Base-by-base conservation (phyloP, 2,888 invertebrate species). In the Polyommatus icarus region DNA sequence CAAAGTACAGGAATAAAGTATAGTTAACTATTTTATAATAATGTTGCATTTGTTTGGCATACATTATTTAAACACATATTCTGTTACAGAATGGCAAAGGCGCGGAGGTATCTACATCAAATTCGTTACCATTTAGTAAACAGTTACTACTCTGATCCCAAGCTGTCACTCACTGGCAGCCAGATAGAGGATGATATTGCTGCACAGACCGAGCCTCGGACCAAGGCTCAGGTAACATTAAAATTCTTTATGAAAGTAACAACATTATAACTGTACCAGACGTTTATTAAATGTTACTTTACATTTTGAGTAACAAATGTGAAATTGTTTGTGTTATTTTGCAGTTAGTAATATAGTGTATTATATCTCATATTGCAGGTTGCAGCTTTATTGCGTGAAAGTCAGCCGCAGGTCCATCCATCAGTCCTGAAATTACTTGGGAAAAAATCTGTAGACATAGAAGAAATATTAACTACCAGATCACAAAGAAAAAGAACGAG, bases 401-500 rank as follows among this genome's bases (percentile, higher is more conserved):
- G 92, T 0, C 95, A 95, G 83, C 89, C 91, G 5, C 87, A 93
- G 5, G 94, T 98, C 75, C 98, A 98, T 90, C 98, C 98, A 0
- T 96, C 98, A 0, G 90, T 97, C 0, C 96, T 96, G 79, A 96
- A 96, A 83, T 91, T 97, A 15, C 91, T 97, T 0, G 96, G 96
- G 5, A 89, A 89, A 79, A 95, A 95, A 82, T 92, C 95, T 0
- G 91, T 91, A 1, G 91, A 94, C 79, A 84, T 94, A 0, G 88
- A 91, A 0, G 95, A 95, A 83, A 91, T 95, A 20, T 89, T 95
- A 83, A 87, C 90, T 18, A 84, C 84, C 0, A 84, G 94, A 3
- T 92, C 91, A 0, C 91, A 93, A 0, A 89, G 95, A 77, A 93
- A 93, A 59, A 95, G 94, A 32, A 88, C 91, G 0, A 91, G 94